phyloP scores from a whole-genome alignment of 2,888 invertebrate species.

The Tachina grossa region DNA sequence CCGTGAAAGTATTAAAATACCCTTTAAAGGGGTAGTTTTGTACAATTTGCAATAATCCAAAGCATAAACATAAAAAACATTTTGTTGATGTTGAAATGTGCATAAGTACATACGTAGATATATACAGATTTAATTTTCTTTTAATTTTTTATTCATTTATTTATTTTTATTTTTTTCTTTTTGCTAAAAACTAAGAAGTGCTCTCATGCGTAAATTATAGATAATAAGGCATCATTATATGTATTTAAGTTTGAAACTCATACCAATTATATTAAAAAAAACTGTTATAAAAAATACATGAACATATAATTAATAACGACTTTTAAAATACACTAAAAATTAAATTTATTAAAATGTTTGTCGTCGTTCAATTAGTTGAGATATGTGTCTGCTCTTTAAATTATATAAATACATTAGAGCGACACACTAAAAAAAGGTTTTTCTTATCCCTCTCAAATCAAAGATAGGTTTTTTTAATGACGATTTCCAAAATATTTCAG shows the following conservation, averaged over 20 bases:
- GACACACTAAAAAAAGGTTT: too few relatives aligned
- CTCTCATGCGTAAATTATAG: slow-evolving; percentile 54
- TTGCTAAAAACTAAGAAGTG: slow-evolving; percentile 2
- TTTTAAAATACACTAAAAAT: background rate
- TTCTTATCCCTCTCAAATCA: too few relatives aligned
- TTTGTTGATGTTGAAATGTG: background rate
- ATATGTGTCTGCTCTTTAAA: too few relatives aligned
- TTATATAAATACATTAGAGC: too few relatives aligned
- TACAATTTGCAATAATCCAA: background rate
- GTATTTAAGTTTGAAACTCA: slow-evolving; percentile 40
- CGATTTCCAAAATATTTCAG: too few relatives aligned
- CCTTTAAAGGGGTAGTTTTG: background rate
- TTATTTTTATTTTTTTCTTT: background rate
- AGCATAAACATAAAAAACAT: background rate
- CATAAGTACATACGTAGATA: background rate
- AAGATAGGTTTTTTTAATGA: too few relatives aligned
- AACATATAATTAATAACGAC: background rate
- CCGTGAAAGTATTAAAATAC: background rate
- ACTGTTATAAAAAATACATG: background rate
- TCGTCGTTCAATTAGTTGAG: too few relatives aligned
- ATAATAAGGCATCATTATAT: slow-evolving; percentile 41
- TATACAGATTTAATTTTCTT: background rate
- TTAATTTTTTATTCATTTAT: background rate
- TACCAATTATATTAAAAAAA: slow-evolving; percentile 16
- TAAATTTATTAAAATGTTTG: background rate